phyloP scores from a whole-genome alignment of 1,140 invertebrate genomes.

The Ceratina australensis region DNA sequence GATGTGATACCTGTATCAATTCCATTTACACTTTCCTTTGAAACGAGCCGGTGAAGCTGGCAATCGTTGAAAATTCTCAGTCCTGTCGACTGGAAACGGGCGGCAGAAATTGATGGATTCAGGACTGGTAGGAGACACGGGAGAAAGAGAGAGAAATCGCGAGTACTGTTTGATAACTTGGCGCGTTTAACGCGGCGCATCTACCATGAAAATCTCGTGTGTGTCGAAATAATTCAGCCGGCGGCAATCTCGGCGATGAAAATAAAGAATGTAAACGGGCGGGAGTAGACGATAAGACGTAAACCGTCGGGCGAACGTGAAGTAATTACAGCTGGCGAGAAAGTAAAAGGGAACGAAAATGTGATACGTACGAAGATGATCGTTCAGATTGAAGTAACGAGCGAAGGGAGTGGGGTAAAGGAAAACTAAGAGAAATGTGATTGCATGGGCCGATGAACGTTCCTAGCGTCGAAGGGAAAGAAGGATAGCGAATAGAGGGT shows the following conservation, averaged over 20 bases:
- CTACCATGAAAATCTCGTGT: constrained; percentile 62
- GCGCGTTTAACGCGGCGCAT: constrained; percentile 50
- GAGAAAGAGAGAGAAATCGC: constrained; percentile 38
- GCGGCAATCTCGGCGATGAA: constrained; percentile 51
- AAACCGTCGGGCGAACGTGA: not conserved
- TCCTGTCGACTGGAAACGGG: not conserved
- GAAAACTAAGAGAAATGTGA: not conserved
- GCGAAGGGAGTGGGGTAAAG: not conserved
- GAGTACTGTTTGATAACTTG: constrained; percentile 56
- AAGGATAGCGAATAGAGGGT: constrained; percentile 21
- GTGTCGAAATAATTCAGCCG: constrained; percentile 53
- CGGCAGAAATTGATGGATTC: not conserved
- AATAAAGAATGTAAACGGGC: not conserved
- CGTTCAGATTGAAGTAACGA: not conserved
- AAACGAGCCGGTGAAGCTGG: too few species aligned
- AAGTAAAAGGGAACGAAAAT: not conserved
- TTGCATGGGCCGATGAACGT: constrained; percentile 11
- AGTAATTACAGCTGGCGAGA: not conserved
- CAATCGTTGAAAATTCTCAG: not conserved
- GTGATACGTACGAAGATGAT: not conserved
- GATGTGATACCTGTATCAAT: too few species aligned
- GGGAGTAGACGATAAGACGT: not conserved
- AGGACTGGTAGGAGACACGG: not conserved
- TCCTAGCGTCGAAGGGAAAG: constrained; percentile 22
- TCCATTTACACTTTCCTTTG: too few species aligned